These are phyloP conservation scores for Yponomeuta cagnagella DNA, from an alignment of 2,888 invertebrate genomes.

Conservation along the genomic window DNA sequence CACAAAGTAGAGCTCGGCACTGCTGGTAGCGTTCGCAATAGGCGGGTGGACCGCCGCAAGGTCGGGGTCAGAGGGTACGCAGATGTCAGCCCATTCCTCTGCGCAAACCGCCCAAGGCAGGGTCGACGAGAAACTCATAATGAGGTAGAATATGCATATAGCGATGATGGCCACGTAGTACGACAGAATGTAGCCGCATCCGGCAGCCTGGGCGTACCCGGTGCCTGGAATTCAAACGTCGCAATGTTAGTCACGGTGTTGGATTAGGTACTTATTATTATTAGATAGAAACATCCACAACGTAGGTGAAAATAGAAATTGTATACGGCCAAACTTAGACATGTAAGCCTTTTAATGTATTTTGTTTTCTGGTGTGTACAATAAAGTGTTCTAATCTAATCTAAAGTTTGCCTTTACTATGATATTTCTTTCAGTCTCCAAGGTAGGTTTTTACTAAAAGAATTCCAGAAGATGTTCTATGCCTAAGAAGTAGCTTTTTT, in stretches of 20 bases:
- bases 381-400: too few species aligned
- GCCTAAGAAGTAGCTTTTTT: too few species aligned
- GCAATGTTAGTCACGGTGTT: background rate
- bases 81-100: slow-evolving; percentile 67
- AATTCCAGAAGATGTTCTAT: too few species aligned
- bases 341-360: too few species aligned
- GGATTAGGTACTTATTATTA: background rate
- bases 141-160: slow-evolving; percentile 82
- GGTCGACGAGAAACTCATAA: slow-evolving; percentile 80
- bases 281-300: too few species aligned
- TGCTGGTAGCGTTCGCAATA: slow-evolving; percentile 51
- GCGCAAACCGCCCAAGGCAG: slow-evolving; percentile 85
- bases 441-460: too few species aligned
- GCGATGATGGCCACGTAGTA: slow-evolving; percentile 87
- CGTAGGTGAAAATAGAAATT: too few species aligned
- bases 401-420: too few species aligned
- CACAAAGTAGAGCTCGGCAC: slow-evolving; percentile 77
- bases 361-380: too few species aligned
- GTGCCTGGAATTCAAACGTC: slow-evolving; percentile 66
- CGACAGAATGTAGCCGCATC: slow-evolving; percentile 79
- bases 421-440: too few species aligned
- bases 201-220: slow-evolving; percentile 80
- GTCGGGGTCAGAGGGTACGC: slow-evolving; percentile 51
- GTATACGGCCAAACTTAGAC: too few species aligned
- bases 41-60: slow-evolving; percentile 25